These are phyloP conservation scores for Globodera rostochiensis DNA, from an alignment of 1,140 invertebrate genomes.

Conservation along the genomic window DNA sequence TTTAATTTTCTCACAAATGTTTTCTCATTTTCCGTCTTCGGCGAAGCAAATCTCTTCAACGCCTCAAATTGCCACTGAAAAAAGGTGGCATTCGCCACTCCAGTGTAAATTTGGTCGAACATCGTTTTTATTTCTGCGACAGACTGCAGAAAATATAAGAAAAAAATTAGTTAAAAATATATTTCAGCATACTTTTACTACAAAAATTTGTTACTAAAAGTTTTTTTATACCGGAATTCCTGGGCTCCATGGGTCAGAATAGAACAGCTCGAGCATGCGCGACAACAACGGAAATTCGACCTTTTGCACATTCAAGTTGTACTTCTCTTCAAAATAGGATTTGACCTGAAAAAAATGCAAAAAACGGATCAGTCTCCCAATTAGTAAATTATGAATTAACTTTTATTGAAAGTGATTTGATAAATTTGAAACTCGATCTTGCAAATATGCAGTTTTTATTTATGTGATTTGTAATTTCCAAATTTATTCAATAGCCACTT, in stretches of 20 bases:
- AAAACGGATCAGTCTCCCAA: neutral
- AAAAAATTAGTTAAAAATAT: neutral
- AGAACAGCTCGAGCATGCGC: slow-evolving; percentile 20
- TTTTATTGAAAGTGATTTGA: too few relatives aligned
- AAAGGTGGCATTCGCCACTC: neutral
- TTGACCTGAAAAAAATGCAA: neutral
- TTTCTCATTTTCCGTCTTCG: neutral
- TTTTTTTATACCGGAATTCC: slow-evolving; percentile 2
- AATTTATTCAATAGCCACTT: too few relatives aligned
- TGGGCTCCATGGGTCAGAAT: slow-evolving; percentile 10
- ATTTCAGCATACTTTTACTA: neutral
- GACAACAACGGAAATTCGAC: slow-evolving; percentile 24
- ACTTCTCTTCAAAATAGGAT: slow-evolving; percentile 12
- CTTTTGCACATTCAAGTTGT: slow-evolving; percentile 18
- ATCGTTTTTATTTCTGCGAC: neutral
- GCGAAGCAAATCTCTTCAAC: neutral
- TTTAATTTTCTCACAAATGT: neutral
- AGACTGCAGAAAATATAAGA: neutral
- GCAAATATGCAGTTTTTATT: too few relatives aligned
- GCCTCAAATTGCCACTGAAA: neutral
- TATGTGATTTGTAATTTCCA: too few relatives aligned
- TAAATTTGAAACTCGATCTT: too few relatives aligned
- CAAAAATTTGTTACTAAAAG: neutral
- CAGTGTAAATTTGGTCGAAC: neutral
- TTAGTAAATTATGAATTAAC: neutral